Evolutionary conservation across 2,888 invertebrate genomes (phyloP), one percentile per base, ranked within the genome.

Genomic region (Cybosia mesomella): DNA sequence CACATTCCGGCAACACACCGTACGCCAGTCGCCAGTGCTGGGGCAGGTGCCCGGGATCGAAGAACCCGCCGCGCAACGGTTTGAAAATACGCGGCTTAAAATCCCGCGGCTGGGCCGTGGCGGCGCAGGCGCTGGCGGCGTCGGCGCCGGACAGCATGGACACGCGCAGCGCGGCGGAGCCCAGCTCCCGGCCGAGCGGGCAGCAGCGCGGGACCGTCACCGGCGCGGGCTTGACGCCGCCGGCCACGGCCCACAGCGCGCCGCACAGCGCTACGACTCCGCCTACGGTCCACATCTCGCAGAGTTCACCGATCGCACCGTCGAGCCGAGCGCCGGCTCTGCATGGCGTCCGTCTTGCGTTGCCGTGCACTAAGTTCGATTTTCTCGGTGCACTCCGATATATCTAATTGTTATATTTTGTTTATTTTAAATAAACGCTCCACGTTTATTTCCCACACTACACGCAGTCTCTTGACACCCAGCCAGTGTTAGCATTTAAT

Each of bases 71-170:
- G 21, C 89, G 90, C 24, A 87, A 87, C 3, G 96, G 95, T 43
- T 96, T 95, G 84, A 95, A 97, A 54, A 97, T 94, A 2, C 93
- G 87, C 9, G 97, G 96, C 55, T 94, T 88, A 96, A 96, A 97
- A 71, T 24, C 9, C 90, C 87, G 34, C 89, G 94, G 83, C 85
- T 95, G 94, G 76, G 95, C 60, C 96, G 89, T 57, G 80, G 85
- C 66, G 85, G 76, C 68, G 58, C 75, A 79, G 55, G 81, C 81
- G 57, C 67, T 65, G 95, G 95, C 62, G 58, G 91, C 83, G 36
- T 72, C 82, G 13, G 77, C 71, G 36, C 73, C 72, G 95, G 95
- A 54, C 54, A 91, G 87, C 84, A 90, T 87, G 70, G 79, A 80
- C 71, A 85, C 77, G 65, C 88, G 85, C 80, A 88, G 86, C 59